Percentiles rank a stretch among this genome's conserved stretches.
phyloP scores from a whole-genome alignment of 1,140 invertebrate species.

The Caenorhabditis latens region DNA sequence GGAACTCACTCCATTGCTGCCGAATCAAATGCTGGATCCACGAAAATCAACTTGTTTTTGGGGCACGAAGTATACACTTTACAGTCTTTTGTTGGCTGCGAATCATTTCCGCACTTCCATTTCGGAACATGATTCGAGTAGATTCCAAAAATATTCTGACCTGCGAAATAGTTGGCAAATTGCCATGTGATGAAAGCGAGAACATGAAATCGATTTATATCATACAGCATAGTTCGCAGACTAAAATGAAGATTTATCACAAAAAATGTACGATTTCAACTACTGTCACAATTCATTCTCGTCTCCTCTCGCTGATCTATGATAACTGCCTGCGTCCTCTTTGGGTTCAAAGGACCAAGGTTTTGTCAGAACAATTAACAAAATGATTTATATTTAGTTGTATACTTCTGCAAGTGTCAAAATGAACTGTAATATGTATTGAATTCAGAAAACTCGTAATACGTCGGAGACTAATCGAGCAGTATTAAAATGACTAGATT shows the following conservation, averaged over 20 bases:
- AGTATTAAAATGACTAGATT: not conserved
- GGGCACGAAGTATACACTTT: slow-evolving; percentile 58
- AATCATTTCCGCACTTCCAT: slow-evolving; percentile 69
- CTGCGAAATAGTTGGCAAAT: slow-evolving; percentile 75
- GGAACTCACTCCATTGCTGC: slow-evolving; percentile 69
- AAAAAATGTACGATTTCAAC: not conserved
- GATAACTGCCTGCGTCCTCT: not conserved
- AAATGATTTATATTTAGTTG: not conserved
- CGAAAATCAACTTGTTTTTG: slow-evolving; percentile 61
- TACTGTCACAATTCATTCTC: not conserved
- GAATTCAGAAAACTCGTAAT: slow-evolving; percentile 7
- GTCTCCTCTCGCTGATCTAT: not conserved
- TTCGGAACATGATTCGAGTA: slow-evolving; percentile 76
- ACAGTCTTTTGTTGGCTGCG: slow-evolving; percentile 60
- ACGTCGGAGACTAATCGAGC: not conserved
- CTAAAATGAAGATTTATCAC: not conserved
- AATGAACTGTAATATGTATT: not conserved
- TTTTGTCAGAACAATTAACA: not conserved
- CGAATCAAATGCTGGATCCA: slow-evolving; percentile 70
- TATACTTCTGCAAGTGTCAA: not conserved
- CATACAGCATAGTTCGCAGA: slow-evolving; percentile 66
- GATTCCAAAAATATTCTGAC: slow-evolving; percentile 75
- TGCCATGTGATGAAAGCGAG: slow-evolving; percentile 74
- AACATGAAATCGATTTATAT: slow-evolving; percentile 76
- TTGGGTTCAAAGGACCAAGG: not conserved